These are phyloP conservation scores for rabbit (Oryctolagus cuniculus) DNA, from an alignment of 2,113 vertebrate species.

Conservation along the genomic window DNA sequence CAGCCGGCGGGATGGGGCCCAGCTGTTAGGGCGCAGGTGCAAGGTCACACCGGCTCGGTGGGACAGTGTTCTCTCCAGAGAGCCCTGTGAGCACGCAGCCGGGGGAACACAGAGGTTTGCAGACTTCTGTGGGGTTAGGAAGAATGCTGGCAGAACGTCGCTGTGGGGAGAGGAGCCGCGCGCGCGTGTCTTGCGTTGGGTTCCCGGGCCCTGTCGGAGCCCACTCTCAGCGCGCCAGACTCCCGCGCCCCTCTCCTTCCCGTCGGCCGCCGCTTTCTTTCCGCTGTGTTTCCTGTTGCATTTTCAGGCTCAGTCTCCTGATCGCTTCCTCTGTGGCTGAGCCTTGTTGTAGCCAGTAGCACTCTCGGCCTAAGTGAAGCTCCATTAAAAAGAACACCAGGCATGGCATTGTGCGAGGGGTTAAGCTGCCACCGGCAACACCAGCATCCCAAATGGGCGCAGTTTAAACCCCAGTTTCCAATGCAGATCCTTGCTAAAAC, in stretches of 20 bases:
- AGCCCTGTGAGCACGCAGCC: neutral
- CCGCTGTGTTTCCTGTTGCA: neutral
- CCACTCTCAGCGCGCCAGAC: too few relatives aligned
- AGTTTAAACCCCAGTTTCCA: too few relatives aligned
- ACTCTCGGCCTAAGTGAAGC: slow-evolving; percentile 29
- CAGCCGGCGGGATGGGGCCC: too few relatives aligned
- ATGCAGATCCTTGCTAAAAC: too few relatives aligned
- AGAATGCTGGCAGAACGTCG: neutral
- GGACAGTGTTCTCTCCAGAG: neutral
- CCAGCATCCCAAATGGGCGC: too few relatives aligned
- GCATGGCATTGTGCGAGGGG: too few relatives aligned
- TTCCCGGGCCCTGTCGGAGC: neutral
- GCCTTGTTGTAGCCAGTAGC: neutral
- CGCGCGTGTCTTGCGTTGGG: neutral
- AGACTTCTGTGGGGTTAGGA: neutral
- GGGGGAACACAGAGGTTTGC: neutral
- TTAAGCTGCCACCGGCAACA: too few relatives aligned
- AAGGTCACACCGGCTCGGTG: neutral
- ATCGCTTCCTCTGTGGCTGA: neutral
- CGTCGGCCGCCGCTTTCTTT: neutral
- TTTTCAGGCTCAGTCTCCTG: neutral
- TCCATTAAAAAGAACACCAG: neutral
- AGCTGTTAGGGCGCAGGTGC: too few relatives aligned
- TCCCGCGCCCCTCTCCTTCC: fast-evolving
- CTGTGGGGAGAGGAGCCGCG: neutral